Percentiles rank a stretch among this genome's conserved stretches.
phyloP scores from a whole-genome alignment of 2,797 vertebrate genomes.

The Melanotaenia nigrans region DNA sequence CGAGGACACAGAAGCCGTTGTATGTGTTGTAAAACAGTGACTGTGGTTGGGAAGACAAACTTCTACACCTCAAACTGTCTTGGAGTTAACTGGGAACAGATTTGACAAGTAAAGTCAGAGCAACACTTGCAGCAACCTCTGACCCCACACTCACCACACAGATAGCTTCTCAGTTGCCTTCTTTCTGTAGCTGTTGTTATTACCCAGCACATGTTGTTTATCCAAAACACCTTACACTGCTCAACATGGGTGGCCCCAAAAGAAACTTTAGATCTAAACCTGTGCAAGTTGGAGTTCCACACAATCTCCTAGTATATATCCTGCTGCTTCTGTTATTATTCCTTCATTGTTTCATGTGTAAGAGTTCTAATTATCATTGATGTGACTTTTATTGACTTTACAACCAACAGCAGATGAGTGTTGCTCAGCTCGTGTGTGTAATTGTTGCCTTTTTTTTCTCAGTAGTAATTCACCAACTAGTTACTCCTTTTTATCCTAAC shows the following conservation, averaged over 20 bases:
- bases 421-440: too few relatives aligned
- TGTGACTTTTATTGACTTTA: too few relatives aligned
- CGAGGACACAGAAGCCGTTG: too few relatives aligned
- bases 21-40: too few relatives aligned
- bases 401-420: too few relatives aligned
- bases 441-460: too few relatives aligned
- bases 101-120: conserved; percentile 28
- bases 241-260: conserved; percentile 56
- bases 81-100: conserved; percentile 2
- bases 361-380: too few relatives aligned
- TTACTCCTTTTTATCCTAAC: too few relatives aligned
- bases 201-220: conserved; percentile 50
- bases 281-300: not conserved
- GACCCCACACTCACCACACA: conserved; percentile 47
- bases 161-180: conserved; percentile 38
- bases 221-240: conserved; percentile 37
- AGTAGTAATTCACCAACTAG: too few relatives aligned
- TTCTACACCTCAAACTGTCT: not conserved
- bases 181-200: conserved; percentile 16
- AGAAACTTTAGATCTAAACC: not conserved
- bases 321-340: too few relatives aligned
- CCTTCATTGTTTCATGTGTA: too few relatives aligned
- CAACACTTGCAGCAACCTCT: conserved; percentile 60
- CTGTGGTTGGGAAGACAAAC: not conserved
- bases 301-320: not conserved